Percentiles rank a stretch among this genome's conserved stretches.
These are phyloP conservation scores for Rhabditoides inermis DNA, from an alignment of 2,888 invertebrate species.

Conservation along the genomic window DNA sequence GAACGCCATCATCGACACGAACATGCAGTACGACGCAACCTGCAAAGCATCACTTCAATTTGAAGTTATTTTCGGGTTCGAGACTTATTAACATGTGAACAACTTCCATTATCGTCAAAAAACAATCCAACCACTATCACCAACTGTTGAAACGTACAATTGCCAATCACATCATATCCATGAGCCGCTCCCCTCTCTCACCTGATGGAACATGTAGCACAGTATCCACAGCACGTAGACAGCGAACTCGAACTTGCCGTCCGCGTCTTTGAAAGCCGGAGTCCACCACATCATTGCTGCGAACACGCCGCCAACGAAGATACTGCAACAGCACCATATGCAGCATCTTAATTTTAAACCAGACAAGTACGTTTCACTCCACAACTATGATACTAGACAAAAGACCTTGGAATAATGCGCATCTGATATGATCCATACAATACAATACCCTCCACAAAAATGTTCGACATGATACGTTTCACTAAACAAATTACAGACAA, in stretches of 20 bases:
- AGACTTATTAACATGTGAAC: no score
- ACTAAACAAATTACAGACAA: no score
- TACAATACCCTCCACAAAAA: no score
- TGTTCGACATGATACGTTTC: no score
- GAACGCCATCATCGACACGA: conserved; percentile 93
- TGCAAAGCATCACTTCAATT: conserved; percentile 56
- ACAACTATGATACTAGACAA: background rate
- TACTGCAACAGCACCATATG: conserved; percentile 56
- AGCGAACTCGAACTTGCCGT: conserved; percentile 57
- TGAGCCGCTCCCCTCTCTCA: no score
- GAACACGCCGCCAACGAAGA: conserved; percentile 75
- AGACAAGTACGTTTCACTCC: background rate
- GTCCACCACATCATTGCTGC: conserved; percentile 77
- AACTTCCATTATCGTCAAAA: no score
- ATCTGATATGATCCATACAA: no score
- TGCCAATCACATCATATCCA: no score
- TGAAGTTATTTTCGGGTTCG: background rate
- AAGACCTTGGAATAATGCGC: no score
- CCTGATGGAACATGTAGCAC: conserved; percentile 84
- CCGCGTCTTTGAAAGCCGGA: conserved; percentile 65
- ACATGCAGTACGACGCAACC: conserved; percentile 89
- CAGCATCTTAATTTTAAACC: no score
- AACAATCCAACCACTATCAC: background rate
- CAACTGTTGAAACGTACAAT: background rate
- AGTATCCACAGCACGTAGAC: conserved; percentile 68